Percentiles rank a stretch among this genome's conserved stretches.
Conservation (phyloP, 2,888 invertebrate genomes). For the Pyrgus malvae region DNA sequence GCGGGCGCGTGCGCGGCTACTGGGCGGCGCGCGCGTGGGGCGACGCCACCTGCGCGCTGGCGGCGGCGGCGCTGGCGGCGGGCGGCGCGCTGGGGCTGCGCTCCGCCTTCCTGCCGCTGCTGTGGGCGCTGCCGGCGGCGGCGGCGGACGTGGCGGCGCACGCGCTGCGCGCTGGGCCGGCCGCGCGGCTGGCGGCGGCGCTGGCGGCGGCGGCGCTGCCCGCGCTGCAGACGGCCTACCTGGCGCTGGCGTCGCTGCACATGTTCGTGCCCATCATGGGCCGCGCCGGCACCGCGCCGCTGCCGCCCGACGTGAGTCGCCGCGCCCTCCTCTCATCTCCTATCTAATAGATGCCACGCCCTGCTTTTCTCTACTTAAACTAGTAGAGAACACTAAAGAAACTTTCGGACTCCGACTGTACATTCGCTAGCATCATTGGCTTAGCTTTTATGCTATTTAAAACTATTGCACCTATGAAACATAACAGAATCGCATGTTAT, state of each 20-base stretch:
- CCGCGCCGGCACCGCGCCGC: slow-evolving; percentile 85
- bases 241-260: slow-evolving; percentile 85
- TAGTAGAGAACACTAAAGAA: no score
- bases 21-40: slow-evolving; percentile 71
- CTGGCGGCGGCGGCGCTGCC: slow-evolving; percentile 72
- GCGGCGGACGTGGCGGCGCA: slow-evolving; percentile 53
- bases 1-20: slow-evolving; percentile 34
- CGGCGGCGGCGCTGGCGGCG: slow-evolving; percentile 77
- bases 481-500: no score
- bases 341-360: no score
- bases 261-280: slow-evolving; percentile 92
- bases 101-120: slow-evolving; percentile 85
- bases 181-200: slow-evolving; percentile 79
- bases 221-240: slow-evolving; percentile 85
- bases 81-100: slow-evolving; percentile 81
- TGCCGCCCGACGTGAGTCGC: slow-evolving; percentile 84
- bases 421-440: no score
- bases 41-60: slow-evolving; percentile 63
- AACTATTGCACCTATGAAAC: no score
- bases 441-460: no score
- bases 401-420: no score
- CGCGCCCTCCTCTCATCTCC: not conserved
- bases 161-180: slow-evolving; percentile 66
- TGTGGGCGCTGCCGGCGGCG: slow-evolving; percentile 82
- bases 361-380: no score